Percentiles rank a stretch among this genome's conserved stretches.
phyloP scores from a whole-genome alignment of 37 sponge, comb jelly and placozoan genomes.

The Spongilla lacustris region DNA sequence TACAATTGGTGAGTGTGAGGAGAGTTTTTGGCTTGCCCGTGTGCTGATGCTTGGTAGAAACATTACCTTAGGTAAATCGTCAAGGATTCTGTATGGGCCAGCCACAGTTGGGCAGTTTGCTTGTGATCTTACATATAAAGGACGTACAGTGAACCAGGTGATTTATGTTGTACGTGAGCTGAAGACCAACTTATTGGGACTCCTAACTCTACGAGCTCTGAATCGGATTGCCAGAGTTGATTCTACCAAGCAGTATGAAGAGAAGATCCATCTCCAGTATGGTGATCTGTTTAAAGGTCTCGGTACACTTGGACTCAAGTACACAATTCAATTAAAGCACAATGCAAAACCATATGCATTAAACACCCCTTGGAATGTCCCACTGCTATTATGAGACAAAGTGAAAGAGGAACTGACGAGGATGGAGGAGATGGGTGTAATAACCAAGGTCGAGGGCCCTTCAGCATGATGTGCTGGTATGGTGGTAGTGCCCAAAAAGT shows the following conservation, averaged over 20 bases:
- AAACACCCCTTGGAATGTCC: slow-evolving; percentile 15
- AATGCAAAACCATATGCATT: slow-evolving; percentile 28
- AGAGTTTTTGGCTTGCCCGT: no score
- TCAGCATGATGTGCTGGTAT: no score
- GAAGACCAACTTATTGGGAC: slow-evolving; percentile 1
- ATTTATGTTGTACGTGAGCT: slow-evolving; percentile 22
- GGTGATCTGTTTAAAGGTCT: no score
- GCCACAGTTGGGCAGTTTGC: no score
- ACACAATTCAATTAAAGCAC: slow-evolving; percentile 15
- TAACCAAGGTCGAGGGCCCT: no score
- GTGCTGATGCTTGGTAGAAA: no score
- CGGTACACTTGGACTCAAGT: slow-evolving; percentile 2
- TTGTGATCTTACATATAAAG: no score
- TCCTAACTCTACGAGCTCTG: slow-evolving; percentile 5
- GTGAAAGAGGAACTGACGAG: not conserved
- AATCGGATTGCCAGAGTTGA: slow-evolving; percentile 19
- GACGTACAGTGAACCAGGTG: no score
- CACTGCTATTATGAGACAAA: slow-evolving; percentile 17
- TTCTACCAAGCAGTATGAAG: not conserved
- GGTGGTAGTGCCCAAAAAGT: no score
- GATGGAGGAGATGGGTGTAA: not conserved
- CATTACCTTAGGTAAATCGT: not conserved
- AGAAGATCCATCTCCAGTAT: not conserved
- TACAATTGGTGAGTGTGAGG: no score
- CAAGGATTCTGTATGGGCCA: no score